Evolutionary conservation across 2,113 vertebrate species (phyloP).

Genomic region (Sialia sialis): DNA sequence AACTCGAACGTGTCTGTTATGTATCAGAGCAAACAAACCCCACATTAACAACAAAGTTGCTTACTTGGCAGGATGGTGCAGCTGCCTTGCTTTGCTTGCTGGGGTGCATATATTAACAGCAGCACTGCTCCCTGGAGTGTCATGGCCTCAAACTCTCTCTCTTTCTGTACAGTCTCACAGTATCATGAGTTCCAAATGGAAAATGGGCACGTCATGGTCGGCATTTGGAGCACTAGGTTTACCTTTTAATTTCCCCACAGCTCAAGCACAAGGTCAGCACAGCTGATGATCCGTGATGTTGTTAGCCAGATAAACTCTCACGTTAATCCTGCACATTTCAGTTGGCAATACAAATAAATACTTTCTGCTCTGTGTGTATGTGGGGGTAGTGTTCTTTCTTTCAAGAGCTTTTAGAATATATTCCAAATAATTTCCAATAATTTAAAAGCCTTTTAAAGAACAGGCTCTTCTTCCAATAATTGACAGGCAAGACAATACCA

Average conservation of each 20-base stretch:
- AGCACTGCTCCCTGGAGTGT: neutral
- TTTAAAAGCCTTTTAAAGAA: slow-evolving; percentile 73
- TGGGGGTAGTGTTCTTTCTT: slow-evolving; percentile 49
- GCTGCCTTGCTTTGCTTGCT: neutral
- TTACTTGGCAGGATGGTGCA: slow-evolving; percentile 47
- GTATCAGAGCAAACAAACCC: slow-evolving; percentile 62
- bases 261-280: neutral
- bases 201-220: neutral
- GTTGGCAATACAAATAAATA: slow-evolving; percentile 52
- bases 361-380: slow-evolving; percentile 39
- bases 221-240: neutral
- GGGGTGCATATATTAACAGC: neutral
- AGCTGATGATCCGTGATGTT: neutral
- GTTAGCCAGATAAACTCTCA: neutral
- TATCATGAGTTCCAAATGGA: neutral
- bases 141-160: neutral
- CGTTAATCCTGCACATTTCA: neutral
- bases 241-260: neutral
- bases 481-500: slow-evolving; percentile 72
- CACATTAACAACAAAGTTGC: slow-evolving; percentile 54
- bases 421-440: slow-evolving; percentile 73
- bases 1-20: slow-evolving; percentile 47
- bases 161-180: neutral
- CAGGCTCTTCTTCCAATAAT: slow-evolving; percentile 69
- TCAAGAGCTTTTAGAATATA: slow-evolving; percentile 70